Evolutionary conservation across 1,140 invertebrate genomes (phyloP), one percentile per base, ranked within the genome.

Genomic region (Heliothis subflexa): DNA sequence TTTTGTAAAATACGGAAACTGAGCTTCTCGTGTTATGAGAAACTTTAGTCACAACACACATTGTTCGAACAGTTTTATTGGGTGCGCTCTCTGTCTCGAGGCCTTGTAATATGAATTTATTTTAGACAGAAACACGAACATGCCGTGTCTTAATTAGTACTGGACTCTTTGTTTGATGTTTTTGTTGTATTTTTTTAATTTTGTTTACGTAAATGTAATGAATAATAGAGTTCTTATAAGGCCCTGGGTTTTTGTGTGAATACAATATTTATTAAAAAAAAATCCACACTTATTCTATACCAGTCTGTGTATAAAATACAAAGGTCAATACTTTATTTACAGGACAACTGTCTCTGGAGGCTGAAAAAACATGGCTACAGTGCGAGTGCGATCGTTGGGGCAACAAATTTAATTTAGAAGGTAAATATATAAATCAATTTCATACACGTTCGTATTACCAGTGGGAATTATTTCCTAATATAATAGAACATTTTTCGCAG

Each of bases 341-440:
- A 98, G 97, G 97, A 88, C 97, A 98, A 95, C 95, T 97, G 85
- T 97, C 97, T 71, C 95, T 98, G 89, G 97, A 98, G 93, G 97
- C 97, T 80, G 97, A 98, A 95, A 97, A 97, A 92, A 97, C 97
- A 81, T 98, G 97, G 97, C 95, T 98, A 86, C 97, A 97, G 92
- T 98, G 97, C 91, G 97, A 98, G 95, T 97, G 97, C 90, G 97
- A 98, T 91, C 96, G 97, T 86, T 98, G 97, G 97, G 97, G 97
- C 83, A 95, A 97, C 83, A 97, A 96, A 92, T 97, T 96, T 93
- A 97, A 97, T 95, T 95, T 97, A 91, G 97, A 97, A 97, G 97
- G 97, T 98, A 96, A 95, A 92, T 83, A 61, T 64, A 18, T 40
- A 54, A 78, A n/a, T 47, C 71, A 50, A 55, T 66, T 25, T 59